phyloP scores from a whole-genome alignment of 2,113 vertebrate species.

The Prunella himalayana region DNA sequence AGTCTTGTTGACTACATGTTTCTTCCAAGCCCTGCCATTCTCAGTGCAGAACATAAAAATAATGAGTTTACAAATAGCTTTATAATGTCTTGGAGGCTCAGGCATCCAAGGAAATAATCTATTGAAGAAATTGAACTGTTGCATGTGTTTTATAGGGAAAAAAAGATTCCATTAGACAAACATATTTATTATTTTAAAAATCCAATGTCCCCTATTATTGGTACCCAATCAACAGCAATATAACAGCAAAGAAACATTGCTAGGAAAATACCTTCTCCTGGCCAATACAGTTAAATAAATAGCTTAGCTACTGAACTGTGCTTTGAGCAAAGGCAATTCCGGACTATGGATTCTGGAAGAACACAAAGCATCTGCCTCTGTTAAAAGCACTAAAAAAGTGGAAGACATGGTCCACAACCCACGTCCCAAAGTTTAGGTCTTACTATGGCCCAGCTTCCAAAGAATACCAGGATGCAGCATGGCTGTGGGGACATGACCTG shows the following conservation, averaged over 20 bases:
- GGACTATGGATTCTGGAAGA: not conserved
- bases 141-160: not conserved
- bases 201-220: not conserved
- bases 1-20: not conserved
- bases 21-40: not conserved
- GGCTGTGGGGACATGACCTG: not conserved
- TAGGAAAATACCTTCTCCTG: not conserved
- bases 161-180: not conserved
- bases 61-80: not conserved
- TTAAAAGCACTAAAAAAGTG: not conserved
- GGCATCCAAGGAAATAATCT: not conserved
- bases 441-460: not conserved
- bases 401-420: not conserved
- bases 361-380: not conserved
- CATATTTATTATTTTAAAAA: not conserved
- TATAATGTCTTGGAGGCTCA: not conserved
- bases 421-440: not conserved
- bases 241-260: not conserved
- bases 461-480: not conserved
- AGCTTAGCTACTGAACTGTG: not conserved
- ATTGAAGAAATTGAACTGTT: not conserved
- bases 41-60: not conserved
- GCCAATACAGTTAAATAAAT: not conserved
- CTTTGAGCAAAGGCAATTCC: not conserved
- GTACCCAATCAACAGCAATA: not conserved